Conservation (phyloP, 2,797 vertebrate species). For the Gadopsis bispinosus region DNA sequence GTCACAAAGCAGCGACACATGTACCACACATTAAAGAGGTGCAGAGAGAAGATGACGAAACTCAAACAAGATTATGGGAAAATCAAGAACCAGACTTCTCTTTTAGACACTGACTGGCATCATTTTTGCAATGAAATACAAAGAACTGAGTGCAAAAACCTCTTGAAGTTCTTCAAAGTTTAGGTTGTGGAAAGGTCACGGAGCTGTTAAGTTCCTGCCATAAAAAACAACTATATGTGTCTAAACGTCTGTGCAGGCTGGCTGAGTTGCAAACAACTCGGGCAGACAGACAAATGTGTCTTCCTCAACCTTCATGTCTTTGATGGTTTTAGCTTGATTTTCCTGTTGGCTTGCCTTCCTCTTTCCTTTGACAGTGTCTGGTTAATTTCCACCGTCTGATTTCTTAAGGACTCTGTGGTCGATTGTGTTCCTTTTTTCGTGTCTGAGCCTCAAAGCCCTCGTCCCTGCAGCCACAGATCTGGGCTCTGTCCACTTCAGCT, state of each 20-base stretch:
- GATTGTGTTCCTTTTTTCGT: constrained; percentile 39
- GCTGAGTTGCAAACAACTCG: constrained; percentile 45
- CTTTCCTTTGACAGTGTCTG: constrained; percentile 26
- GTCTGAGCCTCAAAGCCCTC: constrained; percentile 38
- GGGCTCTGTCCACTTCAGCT: constrained; percentile 32
- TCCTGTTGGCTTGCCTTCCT: constrained; percentile 35
- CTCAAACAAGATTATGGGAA: neutral
- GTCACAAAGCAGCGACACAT: neutral
- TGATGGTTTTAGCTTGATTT: constrained; percentile 53
- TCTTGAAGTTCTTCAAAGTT: constrained; percentile 5
- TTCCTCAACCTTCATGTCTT: constrained; percentile 59
- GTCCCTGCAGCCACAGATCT: constrained; percentile 8
- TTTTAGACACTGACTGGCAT: neutral
- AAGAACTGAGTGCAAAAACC: neutral
- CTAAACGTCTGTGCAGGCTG: constrained; percentile 39
- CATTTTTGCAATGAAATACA: constrained; percentile 6
- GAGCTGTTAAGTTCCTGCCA: constrained; percentile 25
- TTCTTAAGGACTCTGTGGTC: constrained; percentile 41
- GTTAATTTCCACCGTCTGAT: constrained; percentile 37
- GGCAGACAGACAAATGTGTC: constrained; percentile 57
- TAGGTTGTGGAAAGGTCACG: constrained; percentile 33
- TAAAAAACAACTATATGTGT: constrained; percentile 6
- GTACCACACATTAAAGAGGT: constrained; percentile 2
- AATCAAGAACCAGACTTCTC: neutral
- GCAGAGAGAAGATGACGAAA: constrained; percentile 5